Evolutionary conservation across 23 tunicate species (phyloP), one percentile per base, ranked within the genome.

Genomic region (Botrylloides violaceus): DNA sequence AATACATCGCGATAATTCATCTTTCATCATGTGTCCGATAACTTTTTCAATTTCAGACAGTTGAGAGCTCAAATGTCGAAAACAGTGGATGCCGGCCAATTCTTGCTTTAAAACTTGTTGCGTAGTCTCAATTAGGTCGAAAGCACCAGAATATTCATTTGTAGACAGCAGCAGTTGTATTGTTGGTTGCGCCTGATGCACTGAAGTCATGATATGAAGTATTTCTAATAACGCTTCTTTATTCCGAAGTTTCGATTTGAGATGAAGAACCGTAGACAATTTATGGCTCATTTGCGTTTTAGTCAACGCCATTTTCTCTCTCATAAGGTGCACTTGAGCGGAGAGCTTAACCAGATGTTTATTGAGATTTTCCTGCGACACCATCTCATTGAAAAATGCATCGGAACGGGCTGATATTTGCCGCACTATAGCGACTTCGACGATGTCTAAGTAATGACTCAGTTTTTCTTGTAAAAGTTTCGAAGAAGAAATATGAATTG

Each of bases 101-200:
- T 88, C 96, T 59, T 88, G 83, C 24, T 81, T 81, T 27, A 88
- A 70, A 33, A 88, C 88, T 33, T 88, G 87, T 62, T 88, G 96
- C 6, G 96, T 88, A 27, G 96, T 88, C 32, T 64, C 58, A n/a
- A 88, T 88, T 21, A 88, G 77, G 61, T 88, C 96, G 4, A 88
- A 77, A 3, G 96, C 90, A 5, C 96, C 96, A 34, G 96, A 87
- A 27, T 82, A 88, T 43, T 88, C 89, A 38, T 64, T 82, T 4
- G 88, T 82, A 3, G 81, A 74, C 39, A 88, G 59, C 48, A 88
- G 78, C 4, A 88, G 72, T 50, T 88, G 96, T 32, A 88, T 88
- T 4, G 96, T 88, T 26, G 96, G 96, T 64, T 88, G 96, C 9
- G 96, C 86, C 72, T 88, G 96, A 65, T 79, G 88, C 34, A 88